These are phyloP conservation scores for Deroptyus accipitrinus DNA, from an alignment of 2,113 vertebrate genomes.

Conservation along the genomic window DNA sequence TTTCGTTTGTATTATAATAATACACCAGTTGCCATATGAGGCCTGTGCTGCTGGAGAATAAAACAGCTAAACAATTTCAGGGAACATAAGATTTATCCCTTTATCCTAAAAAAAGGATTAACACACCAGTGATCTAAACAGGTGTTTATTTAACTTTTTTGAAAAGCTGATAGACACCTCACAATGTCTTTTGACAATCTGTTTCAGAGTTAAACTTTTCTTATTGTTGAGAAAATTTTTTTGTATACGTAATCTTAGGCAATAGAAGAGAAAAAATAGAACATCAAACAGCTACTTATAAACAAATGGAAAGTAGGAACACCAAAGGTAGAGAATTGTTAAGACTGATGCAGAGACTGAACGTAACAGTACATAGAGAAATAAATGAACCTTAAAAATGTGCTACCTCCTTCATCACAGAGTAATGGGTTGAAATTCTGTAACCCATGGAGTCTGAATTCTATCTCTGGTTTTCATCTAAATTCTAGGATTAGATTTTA, in stretches of 20 bases:
- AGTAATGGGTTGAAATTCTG: not conserved
- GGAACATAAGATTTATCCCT: not conserved
- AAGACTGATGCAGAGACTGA: not conserved
- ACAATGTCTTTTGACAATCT: not conserved
- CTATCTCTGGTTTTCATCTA: not conserved
- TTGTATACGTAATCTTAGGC: not conserved
- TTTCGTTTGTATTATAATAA: not conserved
- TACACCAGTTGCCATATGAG: not conserved
- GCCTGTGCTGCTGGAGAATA: not conserved
- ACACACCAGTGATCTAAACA: not conserved
- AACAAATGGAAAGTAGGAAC: not conserved
- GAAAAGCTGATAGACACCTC: not conserved
- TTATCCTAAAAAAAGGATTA: not conserved
- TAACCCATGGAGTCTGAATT: not conserved
- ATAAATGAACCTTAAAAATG: conserved; percentile 33
- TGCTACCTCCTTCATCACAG: not conserved
- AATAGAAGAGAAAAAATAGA: not conserved
- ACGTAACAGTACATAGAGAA: not conserved
- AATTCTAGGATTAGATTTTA: conserved; percentile 2
- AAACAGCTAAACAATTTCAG: not conserved
- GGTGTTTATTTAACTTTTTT: not conserved
- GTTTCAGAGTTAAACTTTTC: not conserved
- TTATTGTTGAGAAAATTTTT: not conserved
- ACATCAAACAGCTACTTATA: not conserved
- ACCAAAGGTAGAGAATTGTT: not conserved